A percentile compares a stretch with the other conserved stretches of the same genome.
Evolutionary conservation across 2,888 invertebrate genomes (phyloP).

Genomic region (Catonia carolina): DNA sequence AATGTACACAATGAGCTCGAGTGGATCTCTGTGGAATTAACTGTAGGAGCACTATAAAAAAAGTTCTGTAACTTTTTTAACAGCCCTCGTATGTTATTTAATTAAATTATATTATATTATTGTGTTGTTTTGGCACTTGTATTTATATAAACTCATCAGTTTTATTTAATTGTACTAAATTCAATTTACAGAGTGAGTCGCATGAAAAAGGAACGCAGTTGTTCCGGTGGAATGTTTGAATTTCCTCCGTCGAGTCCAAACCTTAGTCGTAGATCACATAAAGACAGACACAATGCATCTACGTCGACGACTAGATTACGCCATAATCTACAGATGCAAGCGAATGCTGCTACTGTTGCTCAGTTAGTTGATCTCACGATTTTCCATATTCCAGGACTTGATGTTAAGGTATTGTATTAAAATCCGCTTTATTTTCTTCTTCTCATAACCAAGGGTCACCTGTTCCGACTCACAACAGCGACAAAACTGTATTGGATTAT

Average conservation of each 20-base stretch:
- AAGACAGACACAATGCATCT: constrained; percentile 40
- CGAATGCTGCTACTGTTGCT: constrained; percentile 41
- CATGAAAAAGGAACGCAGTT: constrained; percentile 67
- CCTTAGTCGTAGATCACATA: constrained; percentile 44
- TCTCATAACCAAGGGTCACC: too few species aligned
- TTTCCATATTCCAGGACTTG: constrained; percentile 85
- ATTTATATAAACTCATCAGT: too few species aligned
- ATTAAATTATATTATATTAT: too few species aligned
- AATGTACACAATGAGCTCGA: too few species aligned
- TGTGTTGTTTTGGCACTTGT: too few species aligned
- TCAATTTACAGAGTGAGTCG: constrained; percentile 45
- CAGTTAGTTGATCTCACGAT: constrained; percentile 69
- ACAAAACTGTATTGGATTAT: too few species aligned
- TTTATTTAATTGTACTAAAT: too few species aligned
- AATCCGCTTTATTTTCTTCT: background rate
- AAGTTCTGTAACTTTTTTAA: too few species aligned
- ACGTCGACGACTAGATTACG: constrained; percentile 42
- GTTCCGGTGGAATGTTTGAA: constrained; percentile 56
- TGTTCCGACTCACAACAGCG: too few species aligned
- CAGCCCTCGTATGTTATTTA: too few species aligned
- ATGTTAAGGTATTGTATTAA: constrained; percentile 75
- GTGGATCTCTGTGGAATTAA: too few species aligned
- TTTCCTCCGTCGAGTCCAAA: constrained; percentile 51
- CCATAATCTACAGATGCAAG: constrained; percentile 40
- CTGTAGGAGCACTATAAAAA: too few species aligned